These are phyloP conservation scores for Seira sanloemensis DNA, from an alignment of 2,888 invertebrate species.

Conservation along the genomic window DNA sequence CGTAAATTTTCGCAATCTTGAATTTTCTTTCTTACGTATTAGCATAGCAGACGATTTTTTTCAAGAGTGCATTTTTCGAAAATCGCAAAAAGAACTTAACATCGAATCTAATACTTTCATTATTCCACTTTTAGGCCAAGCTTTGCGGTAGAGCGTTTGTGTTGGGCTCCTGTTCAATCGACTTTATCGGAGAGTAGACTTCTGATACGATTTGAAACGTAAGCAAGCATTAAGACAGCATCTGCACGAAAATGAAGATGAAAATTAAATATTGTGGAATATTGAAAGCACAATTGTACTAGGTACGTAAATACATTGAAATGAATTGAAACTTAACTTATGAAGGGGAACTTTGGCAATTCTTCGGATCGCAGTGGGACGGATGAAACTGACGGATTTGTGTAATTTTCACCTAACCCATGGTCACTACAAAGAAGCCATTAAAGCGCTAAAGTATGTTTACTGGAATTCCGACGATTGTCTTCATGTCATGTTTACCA, in stretches of 20 bases:
- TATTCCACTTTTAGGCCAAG: slow-evolving; percentile 57
- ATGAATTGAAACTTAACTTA: slow-evolving; percentile 13
- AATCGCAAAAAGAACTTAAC: too few relatives aligned
- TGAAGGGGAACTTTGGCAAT: slow-evolving; percentile 66
- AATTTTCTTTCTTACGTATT: too few relatives aligned
- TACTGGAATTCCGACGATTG: slow-evolving; percentile 71
- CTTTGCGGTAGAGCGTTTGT: slow-evolving; percentile 61
- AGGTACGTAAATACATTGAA: background rate
- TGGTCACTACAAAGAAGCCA: slow-evolving; percentile 68
- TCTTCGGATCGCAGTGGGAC: slow-evolving; percentile 64
- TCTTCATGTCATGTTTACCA: slow-evolving; percentile 65
- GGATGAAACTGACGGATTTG: slow-evolving; percentile 58
- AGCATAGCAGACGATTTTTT: too few relatives aligned
- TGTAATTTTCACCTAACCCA: slow-evolving; percentile 67
- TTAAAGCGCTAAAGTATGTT: slow-evolving; percentile 70
- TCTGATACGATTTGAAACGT: slow-evolving; percentile 69
- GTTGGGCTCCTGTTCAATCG: slow-evolving; percentile 67
- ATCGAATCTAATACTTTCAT: too few relatives aligned
- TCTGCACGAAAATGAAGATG: background rate
- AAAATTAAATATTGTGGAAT: background rate
- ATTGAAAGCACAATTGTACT: slow-evolving; percentile 9
- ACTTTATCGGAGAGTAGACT: slow-evolving; percentile 64
- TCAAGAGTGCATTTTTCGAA: too few relatives aligned
- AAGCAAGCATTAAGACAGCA: slow-evolving; percentile 21
- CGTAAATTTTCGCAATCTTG: too few relatives aligned